Base-by-base conservation (phyloP, 2,113 vertebrate species). In the Burhinus bistriatus region DNA sequence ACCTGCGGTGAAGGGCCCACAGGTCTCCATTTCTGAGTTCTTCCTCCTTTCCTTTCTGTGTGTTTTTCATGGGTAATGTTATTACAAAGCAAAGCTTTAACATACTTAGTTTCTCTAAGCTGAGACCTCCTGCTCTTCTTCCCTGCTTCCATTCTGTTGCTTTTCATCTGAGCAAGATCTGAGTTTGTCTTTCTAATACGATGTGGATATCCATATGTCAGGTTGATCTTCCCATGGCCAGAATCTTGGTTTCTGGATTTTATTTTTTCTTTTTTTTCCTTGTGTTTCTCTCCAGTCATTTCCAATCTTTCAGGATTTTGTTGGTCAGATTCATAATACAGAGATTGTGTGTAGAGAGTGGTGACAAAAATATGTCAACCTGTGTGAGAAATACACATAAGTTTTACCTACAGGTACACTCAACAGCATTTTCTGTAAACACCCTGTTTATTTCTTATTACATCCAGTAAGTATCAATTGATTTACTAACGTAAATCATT, bases 1-100 rank as follows among this genome's bases (percentile, higher is more conserved):
- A 51, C 11, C 12, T 68, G 34, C 0, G 2, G 7, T 62, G 57
- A 29, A 70, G 54, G 6, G 12, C n/a, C 29, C 0, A 0, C 36
- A 38, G 22, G 15, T 89, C 72, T 82, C 25, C 5, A 9, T 79
- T 82, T 66, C 36, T 22, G 61, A 40, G 12, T 76, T 66, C 23
- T 73, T 66, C 15, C 22, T 77, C 11, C 29, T 59, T 57, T 87
- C 23, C 65, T 69, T 61, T 58, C 45, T 52, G 12, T 17, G 7
- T 12, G 3, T 59, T 95, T 88, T 78, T 42, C 27, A 29, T 1
- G 5, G 47, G 4, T 57, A 36, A 22, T 5, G 21, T 45, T 51
- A 47, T 32, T 87, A 32, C 40, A 72, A 76, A 85, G 15, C 16
- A 51, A 12, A 72, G 40, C 34, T 94, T 64, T 73, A 45, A 29